phyloP scores from a whole-genome alignment of 2,888 invertebrate genomes.

The Norana najaformis region DNA sequence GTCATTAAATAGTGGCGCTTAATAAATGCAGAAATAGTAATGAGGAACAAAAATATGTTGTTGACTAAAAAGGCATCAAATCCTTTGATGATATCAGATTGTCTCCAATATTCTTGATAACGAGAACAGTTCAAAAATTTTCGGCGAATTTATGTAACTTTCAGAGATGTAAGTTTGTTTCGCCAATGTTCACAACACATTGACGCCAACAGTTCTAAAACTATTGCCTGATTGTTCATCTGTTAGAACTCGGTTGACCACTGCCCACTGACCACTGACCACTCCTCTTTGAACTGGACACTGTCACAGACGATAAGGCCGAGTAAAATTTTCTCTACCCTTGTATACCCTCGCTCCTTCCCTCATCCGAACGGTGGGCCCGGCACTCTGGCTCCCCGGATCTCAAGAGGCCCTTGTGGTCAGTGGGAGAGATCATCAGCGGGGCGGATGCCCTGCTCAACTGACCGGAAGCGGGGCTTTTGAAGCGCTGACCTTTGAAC shows the following conservation, averaged over 20 bases:
- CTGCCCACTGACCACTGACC: not conserved
- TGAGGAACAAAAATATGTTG: too few species aligned
- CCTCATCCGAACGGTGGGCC: not conserved
- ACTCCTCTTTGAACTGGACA: not conserved
- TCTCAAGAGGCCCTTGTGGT: constrained; percentile 13
- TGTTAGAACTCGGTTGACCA: not conserved
- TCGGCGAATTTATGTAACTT: too few species aligned
- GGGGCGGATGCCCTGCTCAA: not conserved
- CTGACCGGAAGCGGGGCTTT: not conserved
- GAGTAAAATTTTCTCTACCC: too few species aligned
- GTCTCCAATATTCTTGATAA: too few species aligned
- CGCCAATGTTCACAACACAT: not conserved
- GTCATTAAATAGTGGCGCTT: too few species aligned
- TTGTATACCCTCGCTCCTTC: too few species aligned
- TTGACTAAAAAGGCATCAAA: too few species aligned
- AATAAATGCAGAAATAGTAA: too few species aligned
- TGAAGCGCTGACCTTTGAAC: not conserved
- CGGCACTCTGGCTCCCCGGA: not conserved
- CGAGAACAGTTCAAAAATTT: too few species aligned
- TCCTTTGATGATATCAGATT: too few species aligned
- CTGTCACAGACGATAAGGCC: not conserved
- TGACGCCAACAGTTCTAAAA: not conserved
- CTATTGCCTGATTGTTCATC: not conserved
- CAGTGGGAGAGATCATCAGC: not conserved
- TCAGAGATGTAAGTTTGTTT: too few species aligned